Conservation (phyloP, 2,797 vertebrate species). For the Aldrovandia affinis region DNA sequence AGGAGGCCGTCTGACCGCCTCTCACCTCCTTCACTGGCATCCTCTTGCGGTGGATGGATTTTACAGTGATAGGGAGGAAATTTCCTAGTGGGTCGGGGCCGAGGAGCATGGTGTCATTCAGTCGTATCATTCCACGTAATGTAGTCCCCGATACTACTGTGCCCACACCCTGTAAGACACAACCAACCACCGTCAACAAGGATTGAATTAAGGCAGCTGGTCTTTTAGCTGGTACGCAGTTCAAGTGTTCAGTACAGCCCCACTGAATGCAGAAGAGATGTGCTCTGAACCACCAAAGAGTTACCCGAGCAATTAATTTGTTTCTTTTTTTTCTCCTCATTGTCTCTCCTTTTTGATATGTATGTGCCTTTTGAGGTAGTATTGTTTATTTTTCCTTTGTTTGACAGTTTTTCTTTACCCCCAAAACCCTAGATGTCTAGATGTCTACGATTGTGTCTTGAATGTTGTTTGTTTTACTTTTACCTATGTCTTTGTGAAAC, state of each 20-base stretch:
- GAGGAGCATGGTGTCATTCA: conserved; percentile 93
- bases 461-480: too few relatives aligned
- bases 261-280: too few relatives aligned
- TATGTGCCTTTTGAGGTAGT: too few relatives aligned
- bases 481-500: too few relatives aligned
- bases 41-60: conserved; percentile 97
- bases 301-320: too few relatives aligned
- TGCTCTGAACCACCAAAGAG: too few relatives aligned
- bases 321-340: too few relatives aligned
- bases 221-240: neutral
- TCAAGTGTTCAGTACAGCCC: neutral
- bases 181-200: neutral
- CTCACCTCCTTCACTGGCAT: conserved; percentile 98
- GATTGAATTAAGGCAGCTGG: neutral
- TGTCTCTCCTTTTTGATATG: too few relatives aligned
- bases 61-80: conserved; percentile 94
- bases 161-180: conserved; percentile 85
- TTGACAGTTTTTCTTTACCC: too few relatives aligned
- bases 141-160: conserved; percentile 98
- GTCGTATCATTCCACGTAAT: conserved; percentile 90
- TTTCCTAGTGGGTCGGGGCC: conserved; percentile 95
- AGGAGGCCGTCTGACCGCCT: conserved; percentile 97
- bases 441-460: too few relatives aligned
- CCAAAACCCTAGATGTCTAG: too few relatives aligned
- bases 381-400: too few relatives aligned